Conservation (phyloP, 2,113 vertebrate genomes). For the Manacus vitellinus region DNA sequence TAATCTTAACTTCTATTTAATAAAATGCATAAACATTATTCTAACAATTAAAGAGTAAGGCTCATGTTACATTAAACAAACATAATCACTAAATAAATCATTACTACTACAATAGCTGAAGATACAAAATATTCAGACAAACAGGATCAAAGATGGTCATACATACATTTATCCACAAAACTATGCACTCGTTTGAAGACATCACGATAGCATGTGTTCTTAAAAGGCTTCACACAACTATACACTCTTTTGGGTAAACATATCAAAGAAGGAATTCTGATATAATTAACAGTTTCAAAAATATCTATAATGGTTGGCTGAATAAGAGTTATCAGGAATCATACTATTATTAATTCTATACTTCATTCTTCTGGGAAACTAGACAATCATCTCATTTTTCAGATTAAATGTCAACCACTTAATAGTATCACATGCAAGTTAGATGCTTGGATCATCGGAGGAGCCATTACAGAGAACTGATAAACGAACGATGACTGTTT, state of each 20-base stretch:
- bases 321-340: not conserved
- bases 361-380: not conserved
- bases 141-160: not conserved
- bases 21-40: slow-evolving; percentile 19
- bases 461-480: not conserved
- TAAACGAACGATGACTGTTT: not conserved
- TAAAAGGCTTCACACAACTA: not conserved
- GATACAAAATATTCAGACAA: slow-evolving; percentile 41
- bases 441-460: not conserved
- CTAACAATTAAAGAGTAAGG: slow-evolving; percentile 16
- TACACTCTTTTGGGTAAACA: not conserved
- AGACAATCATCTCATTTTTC: not conserved
- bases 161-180: slow-evolving; percentile 22
- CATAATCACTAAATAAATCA: slow-evolving; percentile 6
- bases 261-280: not conserved
- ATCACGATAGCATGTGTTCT: not conserved
- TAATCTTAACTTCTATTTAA: not conserved
- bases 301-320: not conserved
- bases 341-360: not conserved
- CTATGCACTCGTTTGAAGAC: not conserved
- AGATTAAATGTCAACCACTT: not conserved
- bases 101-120: not conserved
- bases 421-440: not conserved
- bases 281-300: not conserved
- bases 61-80: slow-evolving; percentile 18